Evolutionary conservation across 2,797 vertebrate species (phyloP).

Genomic region (Coluber constrictor): DNA sequence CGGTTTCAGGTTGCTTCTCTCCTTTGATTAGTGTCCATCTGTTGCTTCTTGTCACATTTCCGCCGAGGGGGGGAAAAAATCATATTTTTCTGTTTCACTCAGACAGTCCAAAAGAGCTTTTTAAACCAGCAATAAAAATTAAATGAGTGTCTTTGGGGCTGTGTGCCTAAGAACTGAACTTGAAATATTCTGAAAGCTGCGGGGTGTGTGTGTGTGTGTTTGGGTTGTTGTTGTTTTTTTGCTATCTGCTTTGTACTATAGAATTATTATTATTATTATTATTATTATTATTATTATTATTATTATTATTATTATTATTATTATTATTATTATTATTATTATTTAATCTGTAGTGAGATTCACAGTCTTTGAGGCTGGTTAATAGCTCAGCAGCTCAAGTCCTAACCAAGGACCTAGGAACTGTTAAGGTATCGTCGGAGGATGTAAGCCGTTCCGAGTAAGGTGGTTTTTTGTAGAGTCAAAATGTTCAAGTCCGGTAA

Average conservation of each 20-base stretch:
- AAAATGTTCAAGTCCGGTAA: too few relatives aligned
- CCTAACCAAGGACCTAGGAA: too few relatives aligned
- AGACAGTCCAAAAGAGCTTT: not conserved
- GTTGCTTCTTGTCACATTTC: not conserved
- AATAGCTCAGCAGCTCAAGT: too few relatives aligned
- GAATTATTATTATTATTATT: not conserved
- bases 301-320: too few relatives aligned
- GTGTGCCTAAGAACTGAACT: not conserved
- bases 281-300: too few relatives aligned
- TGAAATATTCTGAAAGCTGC: not conserved
- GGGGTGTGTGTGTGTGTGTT: too few relatives aligned
- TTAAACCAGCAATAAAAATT: not conserved
- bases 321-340: too few relatives aligned
- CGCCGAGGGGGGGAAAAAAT: rapidly evolving
- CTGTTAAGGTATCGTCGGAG: too few relatives aligned
- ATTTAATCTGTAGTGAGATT: too few relatives aligned
- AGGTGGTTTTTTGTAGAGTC: too few relatives aligned
- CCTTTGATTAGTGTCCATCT: not conserved
- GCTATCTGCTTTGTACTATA: not conserved
- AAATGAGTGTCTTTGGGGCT: not conserved
- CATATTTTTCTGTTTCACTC: not conserved
- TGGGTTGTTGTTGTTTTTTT: not conserved
- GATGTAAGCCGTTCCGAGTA: too few relatives aligned
- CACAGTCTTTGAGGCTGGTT: too few relatives aligned
- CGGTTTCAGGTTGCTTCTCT: not conserved